phyloP scores from a whole-genome alignment of 53 echinoderm and acorn worm species.

The Luidia sarsii region DNA sequence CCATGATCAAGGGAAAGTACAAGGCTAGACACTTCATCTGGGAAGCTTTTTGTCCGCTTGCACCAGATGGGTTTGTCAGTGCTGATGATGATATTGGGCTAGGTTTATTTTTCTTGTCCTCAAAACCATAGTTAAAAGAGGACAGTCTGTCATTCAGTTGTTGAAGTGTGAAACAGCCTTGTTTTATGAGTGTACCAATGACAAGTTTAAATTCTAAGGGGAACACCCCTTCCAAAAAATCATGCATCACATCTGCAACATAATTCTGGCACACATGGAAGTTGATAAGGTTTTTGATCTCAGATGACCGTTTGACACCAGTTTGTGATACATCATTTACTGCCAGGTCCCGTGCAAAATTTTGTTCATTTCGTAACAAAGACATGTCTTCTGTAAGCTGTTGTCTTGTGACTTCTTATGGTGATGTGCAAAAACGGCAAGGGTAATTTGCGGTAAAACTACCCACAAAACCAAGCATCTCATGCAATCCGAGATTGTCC shows the following conservation, averaged over 20 bases:
- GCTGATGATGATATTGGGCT: slow-evolving; percentile 28
- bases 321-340: slow-evolving; percentile 14
- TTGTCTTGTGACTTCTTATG: background rate
- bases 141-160: slow-evolving; percentile 26
- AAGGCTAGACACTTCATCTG: slow-evolving; percentile 57
- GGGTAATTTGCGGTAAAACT: slow-evolving; percentile 34
- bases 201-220: slow-evolving; percentile 51
- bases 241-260: slow-evolving; percentile 56
- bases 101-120: slow-evolving; percentile 36
- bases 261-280: slow-evolving; percentile 49
- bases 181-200: background rate
- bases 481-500: slow-evolving; percentile 24
- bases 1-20: slow-evolving; percentile 38
- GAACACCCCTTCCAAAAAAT: slow-evolving; percentile 52
- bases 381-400: background rate
- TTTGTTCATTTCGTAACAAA: background rate
- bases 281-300: slow-evolving; percentile 18
- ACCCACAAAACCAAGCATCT: slow-evolving; percentile 1
- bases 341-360: background rate
- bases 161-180: slow-evolving; percentile 21
- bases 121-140: slow-evolving; percentile 42
- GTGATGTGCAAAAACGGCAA: slow-evolving; percentile 17
- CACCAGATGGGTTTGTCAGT: slow-evolving; percentile 40
- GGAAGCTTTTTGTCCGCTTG: slow-evolving; percentile 60
- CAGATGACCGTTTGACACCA: slow-evolving; percentile 36